A percentile compares a stretch with the other conserved stretches of the same genome.
Evolutionary conservation across 2,888 invertebrate genomes (phyloP).

Genomic region (Limnephilus auricula): DNA sequence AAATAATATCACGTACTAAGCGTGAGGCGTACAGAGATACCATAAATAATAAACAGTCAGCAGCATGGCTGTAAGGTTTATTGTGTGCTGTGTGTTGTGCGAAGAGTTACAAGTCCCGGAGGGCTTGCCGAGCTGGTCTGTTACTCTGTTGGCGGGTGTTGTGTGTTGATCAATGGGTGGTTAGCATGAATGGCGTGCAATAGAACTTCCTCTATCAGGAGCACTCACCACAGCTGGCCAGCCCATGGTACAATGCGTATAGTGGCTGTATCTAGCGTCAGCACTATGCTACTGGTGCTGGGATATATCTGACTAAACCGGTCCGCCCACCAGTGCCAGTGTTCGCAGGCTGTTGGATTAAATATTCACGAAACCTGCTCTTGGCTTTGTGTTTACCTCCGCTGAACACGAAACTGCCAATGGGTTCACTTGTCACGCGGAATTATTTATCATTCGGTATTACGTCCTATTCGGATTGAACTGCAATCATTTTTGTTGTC

Average conservation of each 20-base stretch:
- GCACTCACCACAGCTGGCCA: not conserved
- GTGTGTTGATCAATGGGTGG: not conserved
- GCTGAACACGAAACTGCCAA: slow-evolving; percentile 4
- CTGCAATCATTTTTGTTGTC: not conserved
- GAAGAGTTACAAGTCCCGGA: not conserved
- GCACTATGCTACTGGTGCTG: not conserved
- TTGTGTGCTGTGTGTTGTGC: not conserved
- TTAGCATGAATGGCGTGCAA: not conserved
- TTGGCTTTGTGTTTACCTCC: slow-evolving; percentile 9
- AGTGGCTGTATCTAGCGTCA: not conserved
- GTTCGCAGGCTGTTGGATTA: not conserved
- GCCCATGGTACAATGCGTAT: not conserved
- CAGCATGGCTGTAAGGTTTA: not conserved
- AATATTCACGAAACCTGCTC: slow-evolving; percentile 11
- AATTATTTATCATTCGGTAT: slow-evolving; percentile 2
- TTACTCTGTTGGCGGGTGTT: not conserved
- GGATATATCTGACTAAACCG: not conserved
- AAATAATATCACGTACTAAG: not conserved
- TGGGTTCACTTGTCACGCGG: not conserved
- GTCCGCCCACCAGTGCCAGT: slow-evolving; percentile 14
- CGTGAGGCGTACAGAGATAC: not conserved
- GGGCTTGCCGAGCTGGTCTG: not conserved
- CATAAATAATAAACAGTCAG: not conserved
- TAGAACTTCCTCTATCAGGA: not conserved
- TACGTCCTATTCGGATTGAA: not conserved